Evolutionary conservation across 2,797 vertebrate species (phyloP).

Genomic region (Lutra lutra): DNA sequence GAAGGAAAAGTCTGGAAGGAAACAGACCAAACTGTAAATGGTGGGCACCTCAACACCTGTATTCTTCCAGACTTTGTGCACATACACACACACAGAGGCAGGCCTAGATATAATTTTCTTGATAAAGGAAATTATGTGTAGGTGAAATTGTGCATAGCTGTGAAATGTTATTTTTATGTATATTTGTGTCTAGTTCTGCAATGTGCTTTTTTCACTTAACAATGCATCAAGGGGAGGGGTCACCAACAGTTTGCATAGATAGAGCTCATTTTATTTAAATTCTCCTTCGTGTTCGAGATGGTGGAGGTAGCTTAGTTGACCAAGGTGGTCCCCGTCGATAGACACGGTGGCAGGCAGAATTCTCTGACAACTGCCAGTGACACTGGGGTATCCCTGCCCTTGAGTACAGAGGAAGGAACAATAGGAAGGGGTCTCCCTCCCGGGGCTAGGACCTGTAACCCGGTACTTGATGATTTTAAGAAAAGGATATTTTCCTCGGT

Average conservation of each 20-base stretch:
- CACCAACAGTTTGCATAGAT: too few relatives aligned
- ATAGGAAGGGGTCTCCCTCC: background rate
- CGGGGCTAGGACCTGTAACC: fast-evolving
- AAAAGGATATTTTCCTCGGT: background rate
- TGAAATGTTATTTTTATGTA: background rate
- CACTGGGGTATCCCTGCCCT: too few relatives aligned
- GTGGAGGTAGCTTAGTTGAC: background rate
- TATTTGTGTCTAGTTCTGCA: background rate
- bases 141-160: background rate
- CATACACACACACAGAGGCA: background rate
- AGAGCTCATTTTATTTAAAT: background rate
- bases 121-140: background rate
- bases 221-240: background rate
- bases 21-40: background rate
- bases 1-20: background rate
- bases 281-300: background rate
- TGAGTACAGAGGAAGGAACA: background rate
- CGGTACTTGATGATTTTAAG: background rate
- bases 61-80: background rate
- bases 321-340: background rate
- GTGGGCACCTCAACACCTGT: background rate
- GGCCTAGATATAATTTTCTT: background rate
- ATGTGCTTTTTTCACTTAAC: background rate
- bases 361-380: fast-evolving
- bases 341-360: too few relatives aligned